Evolutionary conservation across 2,797 vertebrate genomes (phyloP).

Genomic region (Philypnodon macrostomus): DNA sequence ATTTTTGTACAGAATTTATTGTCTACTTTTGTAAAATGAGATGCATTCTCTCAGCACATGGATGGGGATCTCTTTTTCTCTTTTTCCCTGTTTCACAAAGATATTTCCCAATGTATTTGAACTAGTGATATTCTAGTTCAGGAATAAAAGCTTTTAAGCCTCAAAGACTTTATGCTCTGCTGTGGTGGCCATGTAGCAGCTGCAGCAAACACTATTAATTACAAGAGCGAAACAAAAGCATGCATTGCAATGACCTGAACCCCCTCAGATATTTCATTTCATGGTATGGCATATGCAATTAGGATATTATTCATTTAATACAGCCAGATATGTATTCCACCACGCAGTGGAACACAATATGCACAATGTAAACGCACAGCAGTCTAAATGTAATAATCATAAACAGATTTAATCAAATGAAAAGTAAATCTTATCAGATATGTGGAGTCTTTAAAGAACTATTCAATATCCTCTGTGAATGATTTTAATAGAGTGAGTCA

Average conservation of each 20-base stretch:
- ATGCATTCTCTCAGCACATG: too few relatives aligned
- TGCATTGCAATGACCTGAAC: constrained; percentile 34
- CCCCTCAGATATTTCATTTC: constrained; percentile 22
- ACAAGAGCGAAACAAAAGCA: constrained; percentile 33
- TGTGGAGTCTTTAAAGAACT: constrained; percentile 81
- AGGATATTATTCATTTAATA: constrained; percentile 18
- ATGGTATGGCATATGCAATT: constrained; percentile 13
- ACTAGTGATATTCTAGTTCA: too few relatives aligned
- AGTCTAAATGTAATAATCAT: constrained; percentile 54
- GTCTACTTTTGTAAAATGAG: too few relatives aligned
- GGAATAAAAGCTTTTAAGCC: too few relatives aligned
- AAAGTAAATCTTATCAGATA: constrained; percentile 75
- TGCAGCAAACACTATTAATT: constrained; percentile 44
- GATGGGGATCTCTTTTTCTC: too few relatives aligned
- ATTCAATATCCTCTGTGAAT: constrained; percentile 84
- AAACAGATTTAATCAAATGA: constrained; percentile 72
- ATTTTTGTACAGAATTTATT: too few relatives aligned
- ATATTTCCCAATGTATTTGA: too few relatives aligned
- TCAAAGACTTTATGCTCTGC: constrained; percentile 6
- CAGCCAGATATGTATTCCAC: constrained; percentile 26
- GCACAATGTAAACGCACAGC: constrained; percentile 12
- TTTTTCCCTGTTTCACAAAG: too few relatives aligned
- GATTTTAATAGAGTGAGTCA: constrained; percentile 85
- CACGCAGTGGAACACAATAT: constrained; percentile 10
- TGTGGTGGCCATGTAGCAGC: constrained; percentile 25